phyloP scores from a whole-genome alignment of 1,140 invertebrate species.

The Procambarus clarkii region DNA sequence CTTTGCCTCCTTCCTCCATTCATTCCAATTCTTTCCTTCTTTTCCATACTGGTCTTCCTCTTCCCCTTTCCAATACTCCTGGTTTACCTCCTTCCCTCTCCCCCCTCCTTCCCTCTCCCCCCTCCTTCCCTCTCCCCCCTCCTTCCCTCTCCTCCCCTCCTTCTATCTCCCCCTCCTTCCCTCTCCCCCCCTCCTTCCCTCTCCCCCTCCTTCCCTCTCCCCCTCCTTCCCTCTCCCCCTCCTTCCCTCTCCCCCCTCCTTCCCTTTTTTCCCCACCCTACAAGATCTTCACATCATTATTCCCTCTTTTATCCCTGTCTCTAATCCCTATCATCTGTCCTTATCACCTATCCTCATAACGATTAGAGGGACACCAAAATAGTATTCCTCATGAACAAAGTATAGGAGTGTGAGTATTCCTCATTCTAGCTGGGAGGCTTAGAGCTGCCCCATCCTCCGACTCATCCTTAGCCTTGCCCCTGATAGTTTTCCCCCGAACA shows the following conservation, averaged over 20 bases:
- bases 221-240: background rate
- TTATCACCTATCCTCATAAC: too few relatives aligned
- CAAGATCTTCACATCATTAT: too few relatives aligned
- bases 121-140: background rate
- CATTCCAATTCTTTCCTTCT: background rate
- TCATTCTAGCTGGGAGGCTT: too few relatives aligned
- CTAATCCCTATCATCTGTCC: too few relatives aligned
- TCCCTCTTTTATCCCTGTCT: too few relatives aligned
- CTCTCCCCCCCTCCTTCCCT: background rate
- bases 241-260: background rate
- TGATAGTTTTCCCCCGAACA: too few relatives aligned
- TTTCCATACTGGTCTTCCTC: background rate
- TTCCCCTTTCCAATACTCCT: background rate
- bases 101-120: background rate
- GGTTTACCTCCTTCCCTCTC: background rate
- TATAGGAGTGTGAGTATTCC: too few relatives aligned
- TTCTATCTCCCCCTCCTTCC: background rate
- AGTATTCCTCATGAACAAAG: too few relatives aligned
- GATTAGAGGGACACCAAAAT: too few relatives aligned
- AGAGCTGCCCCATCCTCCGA: too few relatives aligned
- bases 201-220: background rate
- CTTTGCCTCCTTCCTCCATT: background rate
- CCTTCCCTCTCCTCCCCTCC: background rate
- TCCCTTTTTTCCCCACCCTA: background rate
- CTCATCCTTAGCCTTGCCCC: too few relatives aligned